These are phyloP conservation scores for Drosophila mojavensis DNA, from an alignment of 1,140 invertebrate species.

Conservation along the genomic window DNA sequence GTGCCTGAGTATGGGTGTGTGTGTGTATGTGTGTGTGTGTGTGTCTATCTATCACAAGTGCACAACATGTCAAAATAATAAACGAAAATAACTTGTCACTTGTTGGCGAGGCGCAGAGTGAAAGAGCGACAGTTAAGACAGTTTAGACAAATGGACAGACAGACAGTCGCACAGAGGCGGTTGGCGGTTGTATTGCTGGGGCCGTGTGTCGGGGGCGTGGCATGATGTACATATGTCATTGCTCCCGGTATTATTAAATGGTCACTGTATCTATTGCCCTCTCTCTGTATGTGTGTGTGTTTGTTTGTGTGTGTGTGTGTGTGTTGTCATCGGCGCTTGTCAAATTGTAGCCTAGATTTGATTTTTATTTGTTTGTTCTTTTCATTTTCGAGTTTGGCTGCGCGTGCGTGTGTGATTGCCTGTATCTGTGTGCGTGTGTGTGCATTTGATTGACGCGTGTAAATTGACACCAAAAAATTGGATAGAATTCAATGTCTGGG, in stretches of 20 bases:
- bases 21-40: conserved; percentile 9
- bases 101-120: conserved; percentile 50
- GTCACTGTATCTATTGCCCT: neutral
- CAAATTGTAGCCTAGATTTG: conserved; percentile 63
- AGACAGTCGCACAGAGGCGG: neutral
- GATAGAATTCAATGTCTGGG: conserved; percentile 34
- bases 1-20: conserved; percentile 2
- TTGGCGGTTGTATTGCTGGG: conserved; percentile 3
- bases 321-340: conserved; percentile 45
- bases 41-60: conserved; percentile 49
- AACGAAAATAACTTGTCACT: conserved; percentile 67
- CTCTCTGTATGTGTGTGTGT: neutral
- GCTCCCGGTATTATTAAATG: conserved; percentile 57
- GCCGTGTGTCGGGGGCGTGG: neutral
- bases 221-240: conserved; percentile 56
- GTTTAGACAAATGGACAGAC: conserved; percentile 45
- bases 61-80: conserved; percentile 66
- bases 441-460: conserved; percentile 56
- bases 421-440: conserved; percentile 4
- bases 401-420: neutral
- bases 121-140: conserved; percentile 49
- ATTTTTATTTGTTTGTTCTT: conserved; percentile 45
- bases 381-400: conserved; percentile 29
- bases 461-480: conserved; percentile 61
- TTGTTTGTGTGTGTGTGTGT: neutral